Percentiles rank a stretch among this genome's conserved stretches.
Evolutionary conservation across 2,113 vertebrate species (phyloP).

Genomic region (Rallus limicola): DNA sequence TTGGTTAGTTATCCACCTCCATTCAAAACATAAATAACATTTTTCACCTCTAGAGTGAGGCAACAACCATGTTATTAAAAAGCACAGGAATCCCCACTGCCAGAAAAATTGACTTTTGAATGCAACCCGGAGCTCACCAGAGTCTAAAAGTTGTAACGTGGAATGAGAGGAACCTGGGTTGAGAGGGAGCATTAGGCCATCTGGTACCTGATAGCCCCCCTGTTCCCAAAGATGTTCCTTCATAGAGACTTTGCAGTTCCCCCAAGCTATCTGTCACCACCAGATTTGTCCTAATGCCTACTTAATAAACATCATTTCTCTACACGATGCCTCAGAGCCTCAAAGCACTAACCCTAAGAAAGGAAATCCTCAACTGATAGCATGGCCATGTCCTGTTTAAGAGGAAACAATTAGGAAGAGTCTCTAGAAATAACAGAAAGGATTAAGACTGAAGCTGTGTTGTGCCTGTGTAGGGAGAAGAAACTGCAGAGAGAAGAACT

Average conservation of each 20-base stretch:
- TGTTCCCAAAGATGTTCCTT: background rate
- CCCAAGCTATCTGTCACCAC: background rate
- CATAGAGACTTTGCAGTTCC: background rate
- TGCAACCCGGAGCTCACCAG: background rate
- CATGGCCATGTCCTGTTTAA: background rate
- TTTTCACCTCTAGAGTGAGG: background rate
- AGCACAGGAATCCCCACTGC: background rate
- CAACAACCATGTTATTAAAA: background rate
- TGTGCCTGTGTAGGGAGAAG: background rate
- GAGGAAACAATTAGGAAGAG: background rate
- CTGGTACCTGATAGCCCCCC: background rate
- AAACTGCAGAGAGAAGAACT: background rate
- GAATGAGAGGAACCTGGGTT: background rate
- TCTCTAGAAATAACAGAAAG: background rate
- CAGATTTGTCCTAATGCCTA: background rate
- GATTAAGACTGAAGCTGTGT: background rate
- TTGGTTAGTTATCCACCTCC: background rate
- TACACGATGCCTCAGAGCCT: background rate
- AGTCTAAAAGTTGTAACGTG: background rate
- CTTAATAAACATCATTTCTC: background rate
- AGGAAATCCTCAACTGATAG: background rate
- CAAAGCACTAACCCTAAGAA: background rate
- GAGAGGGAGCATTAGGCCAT: background rate
- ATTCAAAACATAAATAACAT: background rate
- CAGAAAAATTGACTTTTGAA: background rate